A percentile compares a stretch with the other conserved stretches of the same genome.
Conservation (phyloP, 2,888 invertebrate genomes). For the Brenthis hecate region DNA sequence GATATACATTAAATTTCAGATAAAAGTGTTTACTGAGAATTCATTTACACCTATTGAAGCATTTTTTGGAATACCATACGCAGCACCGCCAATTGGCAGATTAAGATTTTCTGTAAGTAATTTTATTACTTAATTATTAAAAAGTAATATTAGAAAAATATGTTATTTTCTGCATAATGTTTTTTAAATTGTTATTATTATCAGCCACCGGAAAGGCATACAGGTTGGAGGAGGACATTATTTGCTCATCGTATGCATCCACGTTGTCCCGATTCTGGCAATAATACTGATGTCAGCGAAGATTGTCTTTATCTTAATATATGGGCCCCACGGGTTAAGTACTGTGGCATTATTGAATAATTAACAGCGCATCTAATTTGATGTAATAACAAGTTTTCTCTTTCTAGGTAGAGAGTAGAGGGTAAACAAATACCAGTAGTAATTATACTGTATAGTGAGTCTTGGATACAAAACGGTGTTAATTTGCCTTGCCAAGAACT, state of each 20-base stretch:
- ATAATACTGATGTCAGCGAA: conserved; percentile 78
- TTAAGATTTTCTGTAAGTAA: conserved; percentile 86
- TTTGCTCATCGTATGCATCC: conserved; percentile 87
- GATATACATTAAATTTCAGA: conserved; percentile 64
- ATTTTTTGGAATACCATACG: conserved; percentile 91
- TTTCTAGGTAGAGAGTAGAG: conserved; percentile 74
- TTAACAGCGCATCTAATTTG: conserved; percentile 8
- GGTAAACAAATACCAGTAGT: conserved; percentile 85
- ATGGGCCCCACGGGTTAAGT: conserved; percentile 89
- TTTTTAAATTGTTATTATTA: conserved; percentile 17
- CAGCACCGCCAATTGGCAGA: conserved; percentile 87
- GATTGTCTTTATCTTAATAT: conserved; percentile 96
- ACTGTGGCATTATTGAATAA: conserved; percentile 1
- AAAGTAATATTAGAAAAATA: neutral
- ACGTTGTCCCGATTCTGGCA: conserved; percentile 84
- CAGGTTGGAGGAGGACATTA: conserved; percentile 87
- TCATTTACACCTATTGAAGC: conserved; percentile 84
- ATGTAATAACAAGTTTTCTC: conserved; percentile 44
- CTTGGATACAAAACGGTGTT: conserved; percentile 79
- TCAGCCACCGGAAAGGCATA: conserved; percentile 86
- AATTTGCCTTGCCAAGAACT: conserved; percentile 87
- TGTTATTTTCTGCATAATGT: neutral
- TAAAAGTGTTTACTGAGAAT: conserved; percentile 85
- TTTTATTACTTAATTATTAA: neutral
- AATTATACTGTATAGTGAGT: conserved; percentile 86